These are phyloP conservation scores for Globia sparganii DNA, from an alignment of 2,888 invertebrate species.

Conservation along the genomic window DNA sequence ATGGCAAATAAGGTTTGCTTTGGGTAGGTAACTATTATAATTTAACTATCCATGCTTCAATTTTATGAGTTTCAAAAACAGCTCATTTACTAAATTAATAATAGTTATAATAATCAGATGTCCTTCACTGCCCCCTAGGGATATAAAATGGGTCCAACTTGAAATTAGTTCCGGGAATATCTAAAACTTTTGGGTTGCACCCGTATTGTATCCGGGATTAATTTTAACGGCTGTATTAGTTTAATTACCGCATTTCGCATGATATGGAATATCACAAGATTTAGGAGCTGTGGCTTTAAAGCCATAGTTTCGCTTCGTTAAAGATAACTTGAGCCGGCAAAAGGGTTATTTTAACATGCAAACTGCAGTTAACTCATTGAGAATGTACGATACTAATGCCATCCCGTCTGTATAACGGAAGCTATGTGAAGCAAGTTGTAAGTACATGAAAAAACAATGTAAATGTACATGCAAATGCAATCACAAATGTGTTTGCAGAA, in stretches of 20 bases:
- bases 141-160: constrained; percentile 74
- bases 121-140: constrained; percentile 72
- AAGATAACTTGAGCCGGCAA: constrained; percentile 14
- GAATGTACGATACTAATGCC: background rate
- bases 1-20: no score
- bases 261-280: constrained; percentile 39
- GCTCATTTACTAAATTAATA: constrained; percentile 54
- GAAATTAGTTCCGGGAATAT: constrained; percentile 79
- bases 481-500: background rate
- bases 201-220: constrained; percentile 72
- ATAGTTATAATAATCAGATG: constrained; percentile 65
- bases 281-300: constrained; percentile 31
- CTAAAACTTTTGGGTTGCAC: constrained; percentile 81
- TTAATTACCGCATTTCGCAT: constrained; percentile 51
- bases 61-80: constrained; percentile 25
- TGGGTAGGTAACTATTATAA: background rate
- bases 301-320: background rate
- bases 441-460: no score
- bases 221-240: constrained; percentile 71
- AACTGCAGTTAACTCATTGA: background rate
- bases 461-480: no score
- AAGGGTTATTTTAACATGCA: constrained; percentile 18
- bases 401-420: background rate
- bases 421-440: background rate
- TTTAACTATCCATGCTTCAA: background rate